phyloP scores from a whole-genome alignment of 1,140 invertebrate species.

The Drosophila orosa region DNA sequence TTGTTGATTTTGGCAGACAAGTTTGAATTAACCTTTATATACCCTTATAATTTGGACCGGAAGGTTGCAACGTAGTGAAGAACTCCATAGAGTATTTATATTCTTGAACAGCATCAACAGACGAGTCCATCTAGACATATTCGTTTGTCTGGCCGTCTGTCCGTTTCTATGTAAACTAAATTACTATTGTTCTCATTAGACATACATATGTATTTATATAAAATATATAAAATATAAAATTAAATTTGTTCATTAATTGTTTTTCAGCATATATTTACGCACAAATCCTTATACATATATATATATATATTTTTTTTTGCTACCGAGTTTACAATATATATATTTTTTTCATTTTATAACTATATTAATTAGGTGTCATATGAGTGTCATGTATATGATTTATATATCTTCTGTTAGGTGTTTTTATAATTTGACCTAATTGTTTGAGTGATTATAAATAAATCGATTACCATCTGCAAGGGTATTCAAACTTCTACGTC shows the following conservation, averaged over 20 bases:
- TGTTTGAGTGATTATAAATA: neutral
- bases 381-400: neutral
- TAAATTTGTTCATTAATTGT: too few relatives aligned
- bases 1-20: constrained; percentile 26
- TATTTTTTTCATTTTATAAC: too few relatives aligned
- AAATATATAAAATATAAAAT: too few relatives aligned
- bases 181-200: too few relatives aligned
- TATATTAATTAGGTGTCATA: too few relatives aligned
- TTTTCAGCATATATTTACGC: too few relatives aligned
- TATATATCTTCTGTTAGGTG: neutral
- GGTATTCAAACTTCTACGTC: neutral
- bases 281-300: too few relatives aligned
- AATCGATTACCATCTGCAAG: neutral
- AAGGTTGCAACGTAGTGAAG: neutral
- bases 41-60: neutral
- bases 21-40: constrained; percentile 11
- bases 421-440: neutral
- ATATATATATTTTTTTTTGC: too few relatives aligned
- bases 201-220: too few relatives aligned
- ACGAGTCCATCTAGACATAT: neutral
- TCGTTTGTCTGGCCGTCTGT: neutral
- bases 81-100: too few relatives aligned
- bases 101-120: neutral
- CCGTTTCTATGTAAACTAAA: neutral
- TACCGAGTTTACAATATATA: too few relatives aligned